Evolutionary conservation across 2,888 invertebrate species (phyloP).

Genomic region (Plebejus argus): DNA sequence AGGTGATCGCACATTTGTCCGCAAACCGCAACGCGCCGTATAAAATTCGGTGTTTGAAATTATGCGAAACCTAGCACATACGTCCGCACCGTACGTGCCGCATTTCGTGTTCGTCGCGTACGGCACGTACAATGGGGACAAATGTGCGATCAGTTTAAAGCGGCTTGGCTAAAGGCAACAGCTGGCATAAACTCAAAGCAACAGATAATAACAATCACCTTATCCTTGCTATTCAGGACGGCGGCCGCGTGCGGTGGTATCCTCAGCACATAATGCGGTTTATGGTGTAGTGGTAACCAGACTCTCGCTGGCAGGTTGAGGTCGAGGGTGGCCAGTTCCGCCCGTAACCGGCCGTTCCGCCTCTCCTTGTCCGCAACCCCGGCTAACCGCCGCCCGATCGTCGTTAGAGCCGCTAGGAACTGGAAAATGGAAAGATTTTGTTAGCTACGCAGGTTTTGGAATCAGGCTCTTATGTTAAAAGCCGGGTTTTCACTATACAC

Average conservation of each 20-base stretch:
- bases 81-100: no score
- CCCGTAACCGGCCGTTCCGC: conserved; percentile 94
- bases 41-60: no score
- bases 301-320: conserved; percentile 98
- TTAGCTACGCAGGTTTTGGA: background rate
- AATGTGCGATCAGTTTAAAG: no score
- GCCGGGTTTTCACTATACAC: no score
- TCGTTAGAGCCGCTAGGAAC: conserved; percentile 70
- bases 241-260: conserved; percentile 98
- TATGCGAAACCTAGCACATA: no score
- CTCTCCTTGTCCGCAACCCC: conserved; percentile 84
- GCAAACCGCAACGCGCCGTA: no score
- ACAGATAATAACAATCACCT: conserved; percentile 64
- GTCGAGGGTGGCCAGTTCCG: conserved; percentile 96
- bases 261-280: conserved; percentile 95
- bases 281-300: conserved; percentile 96
- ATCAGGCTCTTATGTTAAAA: no score
- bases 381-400: conserved; percentile 68
- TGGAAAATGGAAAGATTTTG: conserved; percentile 47
- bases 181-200: background rate
- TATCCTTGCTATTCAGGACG: conserved; percentile 99
- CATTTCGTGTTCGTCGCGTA: no score
- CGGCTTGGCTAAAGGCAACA: no score
- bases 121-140: no score
- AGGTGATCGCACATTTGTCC: no score